Evolutionary conservation across 1,140 invertebrate genomes (phyloP).

Genomic region (Brachionus calyciflorus): DNA sequence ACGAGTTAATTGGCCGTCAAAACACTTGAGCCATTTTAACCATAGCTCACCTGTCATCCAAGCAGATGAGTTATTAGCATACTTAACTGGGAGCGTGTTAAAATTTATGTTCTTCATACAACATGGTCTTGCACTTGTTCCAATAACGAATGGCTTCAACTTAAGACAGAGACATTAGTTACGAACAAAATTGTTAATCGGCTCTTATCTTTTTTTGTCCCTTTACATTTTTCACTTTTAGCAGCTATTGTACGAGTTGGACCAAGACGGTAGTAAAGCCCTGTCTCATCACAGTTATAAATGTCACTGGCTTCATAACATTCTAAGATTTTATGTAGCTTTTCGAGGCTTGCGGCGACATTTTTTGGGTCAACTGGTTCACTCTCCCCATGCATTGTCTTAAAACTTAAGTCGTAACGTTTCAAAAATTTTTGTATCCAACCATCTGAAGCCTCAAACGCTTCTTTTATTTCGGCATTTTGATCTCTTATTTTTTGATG

Average conservation of each 20-base stretch:
- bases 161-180: conserved; percentile 50
- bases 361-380: no score
- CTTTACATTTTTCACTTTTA: conserved; percentile 53
- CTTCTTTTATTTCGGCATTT: no score
- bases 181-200: conserved; percentile 48
- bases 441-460: no score
- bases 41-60: no score
- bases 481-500: no score
- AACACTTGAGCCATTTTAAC: no score
- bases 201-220: conserved; percentile 50
- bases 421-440: no score
- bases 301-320: no score
- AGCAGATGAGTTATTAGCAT: neutral
- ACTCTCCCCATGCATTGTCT: no score
- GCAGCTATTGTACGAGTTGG: conserved; percentile 57
- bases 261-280: conserved; percentile 60
- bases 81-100: neutral
- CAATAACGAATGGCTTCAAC: conserved; percentile 49
- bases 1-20: no score
- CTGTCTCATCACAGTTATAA: conserved; percentile 62
- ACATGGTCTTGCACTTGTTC: neutral
- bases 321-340: no score
- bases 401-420: conserved; percentile 51
- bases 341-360: no score
- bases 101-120: neutral